These are phyloP conservation scores for Drosophila nasuta DNA, from an alignment of 1,140 invertebrate species.

Conservation along the genomic window DNA sequence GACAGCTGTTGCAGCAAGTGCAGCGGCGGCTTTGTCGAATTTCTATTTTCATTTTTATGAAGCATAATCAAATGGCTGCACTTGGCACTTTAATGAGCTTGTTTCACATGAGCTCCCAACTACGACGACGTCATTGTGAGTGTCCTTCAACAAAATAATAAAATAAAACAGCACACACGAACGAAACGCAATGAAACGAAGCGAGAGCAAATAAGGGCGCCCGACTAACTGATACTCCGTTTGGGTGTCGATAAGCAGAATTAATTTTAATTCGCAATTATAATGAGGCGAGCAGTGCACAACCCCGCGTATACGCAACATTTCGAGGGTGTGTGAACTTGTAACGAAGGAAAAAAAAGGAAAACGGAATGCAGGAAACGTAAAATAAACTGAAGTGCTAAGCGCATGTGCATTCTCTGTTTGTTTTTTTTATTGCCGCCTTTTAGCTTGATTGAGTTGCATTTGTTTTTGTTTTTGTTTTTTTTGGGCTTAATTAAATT, in stretches of 20 bases:
- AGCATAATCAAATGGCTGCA: constrained; percentile 68
- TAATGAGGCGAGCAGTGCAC: not conserved
- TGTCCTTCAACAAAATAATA: constrained; percentile 18
- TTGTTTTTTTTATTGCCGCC: constrained; percentile 53
- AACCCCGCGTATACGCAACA: not conserved
- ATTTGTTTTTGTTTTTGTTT: constrained; percentile 7
- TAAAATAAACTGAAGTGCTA: constrained; percentile 5
- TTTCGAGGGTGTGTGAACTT: not conserved
- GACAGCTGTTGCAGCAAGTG: constrained; percentile 44
- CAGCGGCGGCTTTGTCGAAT: constrained; percentile 35
- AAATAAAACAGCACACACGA: not conserved
- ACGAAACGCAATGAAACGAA: not conserved
- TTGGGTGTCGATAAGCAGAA: too few relatives aligned
- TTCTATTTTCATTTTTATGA: constrained; percentile 55
- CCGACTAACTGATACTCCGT: not conserved
- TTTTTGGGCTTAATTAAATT: constrained; percentile 51
- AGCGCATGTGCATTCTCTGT: constrained; percentile 36
- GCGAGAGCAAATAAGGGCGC: constrained; percentile 6
- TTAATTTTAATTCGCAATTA: not conserved
- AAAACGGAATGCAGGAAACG: not conserved
- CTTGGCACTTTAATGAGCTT: constrained; percentile 76
- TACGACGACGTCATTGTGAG: not conserved
- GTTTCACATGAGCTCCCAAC: constrained; percentile 55
- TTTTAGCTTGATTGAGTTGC: constrained; percentile 55
- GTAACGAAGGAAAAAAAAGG: too few relatives aligned